Evolutionary conservation across 2,888 invertebrate genomes (phyloP), one percentile per base, ranked within the genome.

Genomic region (Prosapia bicincta): DNA sequence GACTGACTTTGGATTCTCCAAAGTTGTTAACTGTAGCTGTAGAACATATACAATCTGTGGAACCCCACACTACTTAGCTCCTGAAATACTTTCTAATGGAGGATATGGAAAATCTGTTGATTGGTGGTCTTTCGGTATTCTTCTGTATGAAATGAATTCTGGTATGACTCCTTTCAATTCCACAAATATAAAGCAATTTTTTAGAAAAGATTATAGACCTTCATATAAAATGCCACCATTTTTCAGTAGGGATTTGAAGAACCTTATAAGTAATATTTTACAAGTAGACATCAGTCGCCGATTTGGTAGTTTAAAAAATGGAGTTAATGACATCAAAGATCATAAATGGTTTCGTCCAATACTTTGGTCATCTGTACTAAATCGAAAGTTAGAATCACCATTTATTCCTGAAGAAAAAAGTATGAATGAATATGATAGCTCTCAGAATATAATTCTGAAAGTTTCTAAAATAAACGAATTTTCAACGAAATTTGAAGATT

Each of bases 1-100:
- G 28, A 96, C 96, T 0, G 98, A 98, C 85, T 96, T 98, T 83
- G 98, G 98, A 26, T 98, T 98, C 86, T 94, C 96, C 81, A 99
- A 99, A 87, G 86, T 76, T 5, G 69, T 80, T 15, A 78, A 77
- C 69, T 88, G 88, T 26, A 76, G 83, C 69, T 88, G 88, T 26
- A 76, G 83, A 26, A 89, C 88, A 3, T 89, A 87, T 86, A 88
- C 87, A 0, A 79, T 89, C 71, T 89, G 88, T 82, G 89, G 89
- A 1, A 90, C 90, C 0, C 89, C 89, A 0, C 89, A 89, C 82
- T 90, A 90, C 81, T 83, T 90, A 68, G 89, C 90, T 1, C 85
- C 86, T 32, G 89, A 89, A 81, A 71, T 93, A 26, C 96, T 98
- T 80, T 88, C 96, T 80, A 93, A 93, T 77, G 96, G 94, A 85